Evolutionary conservation across 2,113 vertebrate species (phyloP).

Genomic region (Corythoichthys haematopterus): DNA sequence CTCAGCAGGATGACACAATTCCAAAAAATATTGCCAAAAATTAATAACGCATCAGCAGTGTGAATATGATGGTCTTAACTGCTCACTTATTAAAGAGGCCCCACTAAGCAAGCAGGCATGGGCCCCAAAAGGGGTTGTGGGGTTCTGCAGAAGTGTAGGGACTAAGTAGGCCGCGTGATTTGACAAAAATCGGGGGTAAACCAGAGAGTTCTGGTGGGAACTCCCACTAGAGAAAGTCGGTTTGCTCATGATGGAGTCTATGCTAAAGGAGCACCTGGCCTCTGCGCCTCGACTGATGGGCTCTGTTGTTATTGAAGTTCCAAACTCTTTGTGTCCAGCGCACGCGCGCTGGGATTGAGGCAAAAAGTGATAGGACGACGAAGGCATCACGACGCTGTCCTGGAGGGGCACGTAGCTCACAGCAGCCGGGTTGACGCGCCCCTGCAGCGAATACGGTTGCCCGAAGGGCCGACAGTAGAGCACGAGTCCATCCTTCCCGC

Average conservation of each 20-base stretch:
- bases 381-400: constrained; percentile 48
- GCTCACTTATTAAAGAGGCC: constrained; percentile 44
- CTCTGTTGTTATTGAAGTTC: constrained; percentile 10
- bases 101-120: constrained; percentile 33
- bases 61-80: constrained; percentile 47
- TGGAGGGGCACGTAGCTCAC: constrained; percentile 60
- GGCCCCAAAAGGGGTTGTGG: constrained; percentile 50
- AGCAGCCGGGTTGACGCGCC: constrained; percentile 47
- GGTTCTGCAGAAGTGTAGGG: constrained; percentile 56
- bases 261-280: constrained; percentile 74
- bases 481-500: constrained; percentile 63
- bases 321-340: constrained; percentile 38
- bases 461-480: constrained; percentile 69
- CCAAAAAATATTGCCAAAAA: neutral
- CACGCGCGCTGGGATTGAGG: constrained; percentile 37
- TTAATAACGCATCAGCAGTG: constrained; percentile 47
- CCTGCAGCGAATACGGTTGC: constrained; percentile 60
- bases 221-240: constrained; percentile 21
- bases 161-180: constrained; percentile 52
- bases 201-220: constrained; percentile 19
- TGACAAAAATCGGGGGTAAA: constrained; percentile 48
- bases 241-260: constrained; percentile 78
- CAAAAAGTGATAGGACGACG: constrained; percentile 52
- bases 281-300: constrained; percentile 30
- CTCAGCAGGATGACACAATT: constrained; percentile 10